A percentile compares a stretch with the other conserved stretches of the same genome.
These are phyloP conservation scores for Himalopsyche tibetana DNA, from an alignment of 2,888 invertebrate species.

Conservation along the genomic window DNA sequence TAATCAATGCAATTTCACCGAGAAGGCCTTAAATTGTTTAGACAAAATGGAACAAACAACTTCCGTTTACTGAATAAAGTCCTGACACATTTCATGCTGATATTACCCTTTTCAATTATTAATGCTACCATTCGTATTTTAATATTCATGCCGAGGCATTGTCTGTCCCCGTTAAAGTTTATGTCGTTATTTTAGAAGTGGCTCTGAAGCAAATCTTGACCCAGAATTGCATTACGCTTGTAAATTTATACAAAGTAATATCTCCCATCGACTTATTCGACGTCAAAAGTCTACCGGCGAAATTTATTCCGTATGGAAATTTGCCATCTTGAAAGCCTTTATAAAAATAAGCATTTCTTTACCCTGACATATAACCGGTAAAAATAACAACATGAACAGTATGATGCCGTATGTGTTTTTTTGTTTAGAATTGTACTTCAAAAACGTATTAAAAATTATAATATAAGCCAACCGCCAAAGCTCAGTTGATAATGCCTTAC, in stretches of 20 bases:
- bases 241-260: slow-evolving; percentile 38
- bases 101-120: slow-evolving; percentile 14
- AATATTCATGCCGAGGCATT: slow-evolving; percentile 3
- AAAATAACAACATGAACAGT: neutral
- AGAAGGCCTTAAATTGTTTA: too few relatives aligned
- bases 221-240: slow-evolving; percentile 33
- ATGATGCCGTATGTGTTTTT: too few relatives aligned
- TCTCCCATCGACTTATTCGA: slow-evolving; percentile 37
- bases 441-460: too few relatives aligned
- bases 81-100: neutral
- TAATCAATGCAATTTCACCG: too few relatives aligned
- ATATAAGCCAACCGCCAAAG: too few relatives aligned
- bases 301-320: slow-evolving; percentile 36
- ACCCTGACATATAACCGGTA: neutral
- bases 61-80: too few relatives aligned
- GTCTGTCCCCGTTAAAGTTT: slow-evolving; percentile 9
- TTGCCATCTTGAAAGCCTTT: slow-evolving; percentile 18
- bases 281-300: slow-evolving; percentile 1
- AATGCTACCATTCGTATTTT: neutral
- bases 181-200: slow-evolving; percentile 1
- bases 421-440: too few relatives aligned
- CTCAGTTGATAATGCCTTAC: too few relatives aligned
- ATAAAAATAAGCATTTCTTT: neutral
- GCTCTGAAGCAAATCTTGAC: slow-evolving; percentile 18
- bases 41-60: too few relatives aligned